phyloP scores from a whole-genome alignment of 2,797 vertebrate species.

The Melanogrammus aeglefinus region DNA sequence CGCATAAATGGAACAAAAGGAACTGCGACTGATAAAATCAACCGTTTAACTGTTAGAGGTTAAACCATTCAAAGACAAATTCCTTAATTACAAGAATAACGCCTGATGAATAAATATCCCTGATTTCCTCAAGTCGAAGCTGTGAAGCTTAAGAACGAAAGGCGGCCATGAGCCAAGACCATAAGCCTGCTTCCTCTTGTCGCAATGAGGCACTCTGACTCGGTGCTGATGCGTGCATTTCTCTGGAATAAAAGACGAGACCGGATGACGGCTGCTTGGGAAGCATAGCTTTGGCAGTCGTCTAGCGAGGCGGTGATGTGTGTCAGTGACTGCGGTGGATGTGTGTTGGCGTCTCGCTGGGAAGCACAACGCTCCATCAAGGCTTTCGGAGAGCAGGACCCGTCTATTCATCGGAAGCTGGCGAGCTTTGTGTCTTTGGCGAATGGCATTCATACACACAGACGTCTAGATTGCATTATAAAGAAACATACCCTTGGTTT shows the following conservation, averaged over 20 bases:
- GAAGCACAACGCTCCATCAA: background rate
- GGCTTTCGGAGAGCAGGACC: background rate
- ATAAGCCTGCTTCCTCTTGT: background rate
- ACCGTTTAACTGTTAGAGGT: background rate
- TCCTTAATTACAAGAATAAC: background rate
- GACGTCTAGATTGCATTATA: background rate
- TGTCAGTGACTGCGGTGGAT: background rate
- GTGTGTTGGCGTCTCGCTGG: background rate
- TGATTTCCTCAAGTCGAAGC: background rate
- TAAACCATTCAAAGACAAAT: background rate
- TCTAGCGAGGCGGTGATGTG: background rate
- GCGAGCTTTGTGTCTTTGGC: background rate
- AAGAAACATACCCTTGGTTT: background rate
- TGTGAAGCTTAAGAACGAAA: background rate
- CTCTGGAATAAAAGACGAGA: background rate
- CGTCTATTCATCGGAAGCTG: background rate
- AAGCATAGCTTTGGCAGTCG: background rate
- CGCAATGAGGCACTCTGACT: background rate
- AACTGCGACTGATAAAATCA: background rate
- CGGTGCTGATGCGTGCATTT: background rate
- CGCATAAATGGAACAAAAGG: slow-evolving; percentile 7
- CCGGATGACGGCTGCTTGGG: background rate
- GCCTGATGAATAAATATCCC: background rate
- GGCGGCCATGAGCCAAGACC: background rate
- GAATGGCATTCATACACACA: background rate